Base-by-base conservation (phyloP, 2,888 invertebrate genomes). In the Philereme transversata region DNA sequence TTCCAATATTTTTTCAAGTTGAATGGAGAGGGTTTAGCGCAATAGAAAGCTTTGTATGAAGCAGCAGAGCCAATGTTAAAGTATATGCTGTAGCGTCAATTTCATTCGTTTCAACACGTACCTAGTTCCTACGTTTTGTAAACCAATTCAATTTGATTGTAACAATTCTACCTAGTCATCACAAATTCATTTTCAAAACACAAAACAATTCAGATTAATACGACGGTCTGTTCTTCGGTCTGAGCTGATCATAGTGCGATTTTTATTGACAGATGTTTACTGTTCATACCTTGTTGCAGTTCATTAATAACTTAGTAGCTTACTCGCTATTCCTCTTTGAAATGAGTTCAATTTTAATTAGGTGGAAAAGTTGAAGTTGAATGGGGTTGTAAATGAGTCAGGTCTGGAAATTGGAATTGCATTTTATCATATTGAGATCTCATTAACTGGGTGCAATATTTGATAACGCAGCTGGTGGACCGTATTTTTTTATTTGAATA, bases 341-440 rank as follows among this genome's bases (percentile, higher is more conserved):
- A 48, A 58, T 9, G 62, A 65, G 60, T 66, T 76, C 68, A 73
- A 62, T 45, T 53, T 44, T 36, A 56, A 53, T 60, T 68, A 67
- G 69, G 44, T 68, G 54, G 51, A 41, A 59, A 49, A 58, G 51
- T 44, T 55, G 53, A 56, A 62, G 61, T 55, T 59, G 59, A 67
- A 60, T 60, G 48, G 55, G 56, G 51, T 48, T 56, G 60, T 52
- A 59, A 63, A 63, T 66, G 55, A 63, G 64, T 59, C 35, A 47
- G 48, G 57, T 57, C 57, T 59, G 54, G 22, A 62, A 59, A 67
- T 64, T 60, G 56, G n/a, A 52, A 50, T 49, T 61, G 58, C 57
- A 57, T 54, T 61, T 53, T 51, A 53, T 52, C 38, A 41, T 58
- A 58, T 55, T 56, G 50, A 22, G 22, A 51, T 56, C 51, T 52